Evolutionary conservation across 2,797 vertebrate genomes (phyloP), one percentile per base, ranked within the genome.

Genomic region (Enteromius afrohamiltoni): DNA sequence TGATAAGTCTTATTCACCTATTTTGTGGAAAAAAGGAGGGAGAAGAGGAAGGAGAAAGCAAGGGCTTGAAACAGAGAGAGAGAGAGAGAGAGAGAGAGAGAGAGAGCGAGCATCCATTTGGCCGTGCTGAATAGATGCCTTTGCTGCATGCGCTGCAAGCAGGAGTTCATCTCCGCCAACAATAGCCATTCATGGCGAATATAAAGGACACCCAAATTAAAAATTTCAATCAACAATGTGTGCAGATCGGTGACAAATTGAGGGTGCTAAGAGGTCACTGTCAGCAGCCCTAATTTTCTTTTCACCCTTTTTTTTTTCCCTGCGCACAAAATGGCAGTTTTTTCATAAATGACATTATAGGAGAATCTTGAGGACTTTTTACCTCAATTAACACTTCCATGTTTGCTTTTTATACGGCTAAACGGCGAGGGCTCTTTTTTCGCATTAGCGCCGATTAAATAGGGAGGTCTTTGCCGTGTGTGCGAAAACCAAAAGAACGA

Each of bases 191-290:
- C 94, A 97, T 90, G 94, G 94, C 94, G 93, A 90, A 92, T 93
- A 95, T 93, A 95, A 96, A 96, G 95, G 94, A 95, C 93, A 92
- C 93, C 94, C 96, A 97, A 98, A 97, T 97, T 96, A 97, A 97
- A 95, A 96, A 96, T 96, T 96, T 95, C 93, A 93, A 96, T 95
- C 95, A 96, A 96, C 95, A 97, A 97, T 96, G 92, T 91, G 88
- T 86, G 92, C 94, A 93, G 94, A 95, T 96, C 93, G 92, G 94
- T 95, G 96, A 96, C 95, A 97, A 96, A 97, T 95, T 96, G 95
- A 92, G 90, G 92, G 95, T 94, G 94, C 88, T 91, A 92, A 93
- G 94, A 92, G 93, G 92, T 94, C 93, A 95, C 90, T 83, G 89
- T 91, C 91, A 93, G 81, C 90, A 84, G 91, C 90, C 93, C 89